These are phyloP conservation scores for Pollenia amentaria DNA, from an alignment of 2,888 invertebrate species.

Conservation along the genomic window DNA sequence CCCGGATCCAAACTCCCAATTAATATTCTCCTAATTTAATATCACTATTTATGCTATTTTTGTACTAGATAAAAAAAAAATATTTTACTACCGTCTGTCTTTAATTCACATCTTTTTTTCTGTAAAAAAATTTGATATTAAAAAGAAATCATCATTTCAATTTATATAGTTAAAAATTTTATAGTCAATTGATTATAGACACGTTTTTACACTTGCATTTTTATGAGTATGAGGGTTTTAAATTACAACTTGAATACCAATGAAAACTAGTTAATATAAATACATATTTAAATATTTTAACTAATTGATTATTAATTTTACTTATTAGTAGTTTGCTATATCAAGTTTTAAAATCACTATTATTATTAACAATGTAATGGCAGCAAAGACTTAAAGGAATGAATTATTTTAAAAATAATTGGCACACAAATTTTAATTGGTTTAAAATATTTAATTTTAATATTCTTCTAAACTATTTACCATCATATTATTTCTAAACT, in stretches of 20 bases:
- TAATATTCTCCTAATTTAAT: not conserved
- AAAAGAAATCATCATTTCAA: not conserved
- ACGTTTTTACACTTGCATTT: not conserved
- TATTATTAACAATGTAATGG: not conserved
- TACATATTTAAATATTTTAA: not conserved
- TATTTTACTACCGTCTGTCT: not conserved
- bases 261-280: not conserved
- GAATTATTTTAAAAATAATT: no score
- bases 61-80: not conserved
- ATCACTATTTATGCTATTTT: not conserved
- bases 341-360: slow-evolving; percentile 15
- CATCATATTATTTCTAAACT: no score
- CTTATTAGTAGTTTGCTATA: not conserved
- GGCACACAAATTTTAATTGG: no score
- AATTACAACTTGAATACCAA: slow-evolving; percentile 6
- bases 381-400: no score
- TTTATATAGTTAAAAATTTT: slow-evolving; percentile 2
- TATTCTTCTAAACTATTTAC: no score
- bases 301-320: slow-evolving; percentile 7
- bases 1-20: not conserved
- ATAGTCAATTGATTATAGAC: slow-evolving; percentile 6
- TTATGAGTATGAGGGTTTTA: not conserved
- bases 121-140: not conserved
- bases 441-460: no score
- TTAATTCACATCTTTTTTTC: not conserved